Percentiles rank a stretch among this genome's conserved stretches.
phyloP scores from a whole-genome alignment of 2,888 invertebrate species.

The Drosophila longiperda region DNA sequence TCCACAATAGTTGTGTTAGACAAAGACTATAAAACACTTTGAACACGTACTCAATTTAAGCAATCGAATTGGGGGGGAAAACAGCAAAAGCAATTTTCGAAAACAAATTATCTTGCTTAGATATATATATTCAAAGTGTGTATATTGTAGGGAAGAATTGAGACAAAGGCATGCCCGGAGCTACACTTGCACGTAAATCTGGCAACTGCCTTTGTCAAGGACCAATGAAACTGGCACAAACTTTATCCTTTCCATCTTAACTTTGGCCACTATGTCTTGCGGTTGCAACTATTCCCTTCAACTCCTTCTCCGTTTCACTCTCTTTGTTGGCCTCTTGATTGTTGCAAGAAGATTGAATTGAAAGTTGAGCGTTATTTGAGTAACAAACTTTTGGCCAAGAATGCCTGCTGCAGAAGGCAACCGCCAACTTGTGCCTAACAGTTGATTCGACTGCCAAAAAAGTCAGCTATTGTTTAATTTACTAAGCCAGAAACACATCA shows the following conservation, averaged over 20 bases:
- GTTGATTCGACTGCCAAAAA: constrained; percentile 21
- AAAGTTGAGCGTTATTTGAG: constrained; percentile 48
- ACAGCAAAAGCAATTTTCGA: constrained; percentile 32
- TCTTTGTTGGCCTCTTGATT: constrained; percentile 20
- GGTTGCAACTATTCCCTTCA: constrained; percentile 18
- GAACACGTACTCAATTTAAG: constrained; percentile 9
- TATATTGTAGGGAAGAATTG: constrained; percentile 17
- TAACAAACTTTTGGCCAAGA: constrained; percentile 38
- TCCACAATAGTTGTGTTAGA: neutral
- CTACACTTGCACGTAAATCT: constrained; percentile 38
- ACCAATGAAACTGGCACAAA: constrained; percentile 23
- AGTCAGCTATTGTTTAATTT: constrained; percentile 6
- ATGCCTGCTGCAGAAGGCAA: constrained; percentile 17
- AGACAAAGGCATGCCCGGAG: constrained; percentile 18
- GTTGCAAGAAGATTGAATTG: constrained; percentile 57
- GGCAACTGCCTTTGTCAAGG: constrained; percentile 29
- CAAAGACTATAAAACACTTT: constrained; percentile 1
- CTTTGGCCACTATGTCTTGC: constrained; percentile 55
- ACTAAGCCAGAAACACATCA: neutral
- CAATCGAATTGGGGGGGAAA: constrained; percentile 24
- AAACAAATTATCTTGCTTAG: constrained; percentile 47
- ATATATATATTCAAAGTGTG: constrained; percentile 25
- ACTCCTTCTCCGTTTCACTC: neutral
- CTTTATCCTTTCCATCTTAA: constrained; percentile 54
- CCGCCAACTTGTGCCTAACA: constrained; percentile 21